Percentiles rank a stretch among this genome's conserved stretches.
Evolutionary conservation across 2,113 vertebrate species (phyloP).

Genomic region (Blennius ocellaris): DNA sequence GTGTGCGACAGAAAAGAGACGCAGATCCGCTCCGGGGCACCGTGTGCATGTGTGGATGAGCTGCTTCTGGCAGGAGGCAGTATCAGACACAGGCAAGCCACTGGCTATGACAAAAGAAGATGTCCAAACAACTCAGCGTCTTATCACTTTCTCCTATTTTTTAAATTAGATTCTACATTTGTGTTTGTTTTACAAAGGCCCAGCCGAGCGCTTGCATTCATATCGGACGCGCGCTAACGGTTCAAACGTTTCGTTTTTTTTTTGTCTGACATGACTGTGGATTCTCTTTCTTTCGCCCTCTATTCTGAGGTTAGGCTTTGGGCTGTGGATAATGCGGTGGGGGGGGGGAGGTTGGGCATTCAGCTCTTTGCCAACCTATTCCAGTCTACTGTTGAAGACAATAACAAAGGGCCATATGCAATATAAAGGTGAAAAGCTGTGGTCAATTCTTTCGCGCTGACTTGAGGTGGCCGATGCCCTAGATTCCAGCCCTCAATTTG

Average conservation of each 20-base stretch:
- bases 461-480: conserved; percentile 16
- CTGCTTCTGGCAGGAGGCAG: conserved; percentile 13
- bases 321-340: conserved; percentile 14
- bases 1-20: conserved; percentile 3
- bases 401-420: conserved; percentile 3
- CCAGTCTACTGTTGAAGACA: neutral
- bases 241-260: neutral
- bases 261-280: neutral
- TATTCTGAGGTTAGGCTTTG: conserved; percentile 15
- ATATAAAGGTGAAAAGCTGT: conserved; percentile 10
- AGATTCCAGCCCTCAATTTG: conserved; percentile 39
- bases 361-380: conserved; percentile 18
- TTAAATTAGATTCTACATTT: conserved; percentile 2
- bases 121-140: conserved; percentile 15
- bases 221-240: neutral
- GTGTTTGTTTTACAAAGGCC: neutral
- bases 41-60: conserved; percentile 37
- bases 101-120: conserved; percentile 18
- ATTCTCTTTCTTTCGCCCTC: neutral
- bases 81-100: conserved; percentile 5
- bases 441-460: conserved; percentile 21
- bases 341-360: conserved; percentile 3
- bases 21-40: conserved; percentile 51
- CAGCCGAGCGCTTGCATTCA: neutral
- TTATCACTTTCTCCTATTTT: conserved; percentile 1